Conservation (phyloP, 2,797 vertebrate species). For the Parambassis ranga region DNA sequence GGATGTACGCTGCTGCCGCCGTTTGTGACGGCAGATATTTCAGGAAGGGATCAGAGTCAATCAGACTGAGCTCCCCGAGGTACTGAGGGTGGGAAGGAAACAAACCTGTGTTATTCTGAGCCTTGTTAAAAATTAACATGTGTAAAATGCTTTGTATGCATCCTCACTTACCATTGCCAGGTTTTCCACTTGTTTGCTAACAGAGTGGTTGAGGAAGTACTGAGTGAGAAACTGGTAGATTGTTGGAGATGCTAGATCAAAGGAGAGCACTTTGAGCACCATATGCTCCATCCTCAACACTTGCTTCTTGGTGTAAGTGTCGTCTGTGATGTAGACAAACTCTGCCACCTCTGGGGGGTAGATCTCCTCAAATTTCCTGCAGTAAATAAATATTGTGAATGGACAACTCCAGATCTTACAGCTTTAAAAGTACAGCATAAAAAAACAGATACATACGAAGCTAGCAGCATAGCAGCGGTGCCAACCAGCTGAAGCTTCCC, state of each 20-base stretch:
- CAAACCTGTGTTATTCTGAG: too few relatives aligned
- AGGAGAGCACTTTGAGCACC: conserved; percentile 96
- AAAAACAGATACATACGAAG: conserved; percentile 87
- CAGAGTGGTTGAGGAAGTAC: conserved; percentile 85
- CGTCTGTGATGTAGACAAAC: conserved; percentile 99
- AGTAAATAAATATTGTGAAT: too few relatives aligned
- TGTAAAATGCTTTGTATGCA: not conserved
- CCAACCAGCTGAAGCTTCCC: conserved; percentile 99
- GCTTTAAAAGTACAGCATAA: too few relatives aligned
- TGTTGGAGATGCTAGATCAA: conserved; percentile 95
- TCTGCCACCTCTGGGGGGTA: conserved; percentile 98
- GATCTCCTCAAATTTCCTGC: conserved; percentile 98
- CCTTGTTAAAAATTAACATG: too few relatives aligned
- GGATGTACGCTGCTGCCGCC: conserved; percentile 87
- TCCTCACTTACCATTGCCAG: conserved; percentile 93
- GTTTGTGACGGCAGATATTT: conserved; percentile 93
- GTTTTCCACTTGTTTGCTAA: conserved; percentile 85
- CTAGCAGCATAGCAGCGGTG: conserved; percentile 96
- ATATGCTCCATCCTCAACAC: conserved; percentile 98
- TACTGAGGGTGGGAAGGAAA: conserved; percentile 76
- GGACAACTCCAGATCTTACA: too few relatives aligned
- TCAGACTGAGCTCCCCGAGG: conserved; percentile 91
- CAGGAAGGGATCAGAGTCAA: conserved; percentile 93
- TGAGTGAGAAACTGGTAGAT: conserved; percentile 97
- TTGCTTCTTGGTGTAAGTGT: conserved; percentile 98